Conservation (phyloP, 2,797 vertebrate species). For the Clarias laeviceps region DNA sequence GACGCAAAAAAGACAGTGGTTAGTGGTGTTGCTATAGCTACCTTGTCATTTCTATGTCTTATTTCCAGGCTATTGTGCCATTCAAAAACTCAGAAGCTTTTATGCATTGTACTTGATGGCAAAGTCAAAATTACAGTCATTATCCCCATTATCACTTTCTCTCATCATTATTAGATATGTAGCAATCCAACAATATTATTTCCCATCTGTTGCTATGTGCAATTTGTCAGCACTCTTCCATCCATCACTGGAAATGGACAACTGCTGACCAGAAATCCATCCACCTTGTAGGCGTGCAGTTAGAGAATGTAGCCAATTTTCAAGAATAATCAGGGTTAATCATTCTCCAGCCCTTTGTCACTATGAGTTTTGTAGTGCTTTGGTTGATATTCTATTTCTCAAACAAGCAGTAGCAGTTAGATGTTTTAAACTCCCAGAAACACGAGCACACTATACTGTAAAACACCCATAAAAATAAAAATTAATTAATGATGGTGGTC, state of each 20-base stretch:
- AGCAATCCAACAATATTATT: slow-evolving; percentile 8
- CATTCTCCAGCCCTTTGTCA: background rate
- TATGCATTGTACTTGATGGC: background rate
- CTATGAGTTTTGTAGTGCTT: background rate
- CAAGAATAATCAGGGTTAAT: background rate
- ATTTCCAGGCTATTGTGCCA: slow-evolving; percentile 6
- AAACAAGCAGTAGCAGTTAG: background rate
- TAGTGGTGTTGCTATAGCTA: slow-evolving; percentile 24
- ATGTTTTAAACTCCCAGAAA: background rate
- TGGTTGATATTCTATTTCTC: background rate
- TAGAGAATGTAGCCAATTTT: background rate
- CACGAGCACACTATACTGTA: background rate
- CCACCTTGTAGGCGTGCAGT: background rate
- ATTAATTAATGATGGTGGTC: background rate
- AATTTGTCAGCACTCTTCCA: background rate
- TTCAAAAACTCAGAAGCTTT: slow-evolving; percentile 7
- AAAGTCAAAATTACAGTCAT: slow-evolving; percentile 26
- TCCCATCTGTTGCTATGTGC: background rate
- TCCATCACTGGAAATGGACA: background rate
- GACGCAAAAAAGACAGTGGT: background rate
- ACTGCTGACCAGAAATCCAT: background rate
- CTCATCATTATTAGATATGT: background rate
- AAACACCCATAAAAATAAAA: background rate
- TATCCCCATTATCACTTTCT: slow-evolving; percentile 16
- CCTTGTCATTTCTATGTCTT: slow-evolving; percentile 14